Conservation (phyloP, 1,140 invertebrate genomes). For the Mylabris phalerata region DNA sequence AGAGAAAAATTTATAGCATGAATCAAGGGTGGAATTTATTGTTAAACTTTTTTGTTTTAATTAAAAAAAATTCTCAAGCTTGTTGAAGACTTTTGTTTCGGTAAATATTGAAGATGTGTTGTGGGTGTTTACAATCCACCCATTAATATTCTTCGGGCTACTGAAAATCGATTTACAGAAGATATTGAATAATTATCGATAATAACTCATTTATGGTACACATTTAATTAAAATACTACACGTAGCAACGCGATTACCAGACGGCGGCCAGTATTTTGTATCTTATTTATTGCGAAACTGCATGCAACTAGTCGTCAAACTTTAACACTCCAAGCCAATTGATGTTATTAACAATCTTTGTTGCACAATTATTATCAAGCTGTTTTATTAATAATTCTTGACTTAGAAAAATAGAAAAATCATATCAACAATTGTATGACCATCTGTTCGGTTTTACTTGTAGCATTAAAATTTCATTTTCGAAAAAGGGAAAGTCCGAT, state of each 20-base stretch:
- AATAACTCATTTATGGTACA: slow-evolving; percentile 19
- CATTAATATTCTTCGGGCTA: slow-evolving; percentile 17
- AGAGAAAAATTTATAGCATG: background rate
- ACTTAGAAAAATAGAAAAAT: no score
- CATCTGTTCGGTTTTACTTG: no score
- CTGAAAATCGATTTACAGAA: slow-evolving; percentile 17
- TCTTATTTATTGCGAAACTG: slow-evolving; percentile 10
- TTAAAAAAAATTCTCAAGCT: background rate
- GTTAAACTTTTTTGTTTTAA: background rate
- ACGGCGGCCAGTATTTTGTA: background rate
- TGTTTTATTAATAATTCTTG: no score
- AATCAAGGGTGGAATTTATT: no score
- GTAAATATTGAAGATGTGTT: background rate
- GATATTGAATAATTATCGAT: slow-evolving; percentile 22
- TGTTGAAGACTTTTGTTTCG: background rate
- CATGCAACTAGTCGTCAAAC: slow-evolving; percentile 4
- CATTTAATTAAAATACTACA: slow-evolving; percentile 18
- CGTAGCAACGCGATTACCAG: background rate
- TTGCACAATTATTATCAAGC: no score
- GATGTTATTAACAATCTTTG: no score
- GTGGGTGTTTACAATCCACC: no score
- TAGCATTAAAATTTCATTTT: no score
- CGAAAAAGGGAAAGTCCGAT: background rate
- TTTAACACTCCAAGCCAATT: no score
- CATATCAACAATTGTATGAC: no score